Percentiles rank a stretch among this genome's conserved stretches.
Evolutionary conservation across 2,113 vertebrate species (phyloP).

Genomic region (Carlito syrichta): DNA sequence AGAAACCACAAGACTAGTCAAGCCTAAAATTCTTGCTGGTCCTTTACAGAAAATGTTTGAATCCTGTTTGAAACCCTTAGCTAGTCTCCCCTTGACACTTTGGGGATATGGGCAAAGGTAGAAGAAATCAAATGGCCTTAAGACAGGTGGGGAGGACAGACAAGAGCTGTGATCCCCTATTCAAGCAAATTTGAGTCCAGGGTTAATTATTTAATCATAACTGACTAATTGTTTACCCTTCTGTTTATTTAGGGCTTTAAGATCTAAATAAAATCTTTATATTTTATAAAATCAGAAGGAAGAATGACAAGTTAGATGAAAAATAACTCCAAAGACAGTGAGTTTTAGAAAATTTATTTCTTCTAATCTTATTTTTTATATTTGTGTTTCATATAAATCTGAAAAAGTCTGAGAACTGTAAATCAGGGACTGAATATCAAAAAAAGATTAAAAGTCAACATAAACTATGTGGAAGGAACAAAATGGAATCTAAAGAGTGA

Average conservation of each 20-base stretch:
- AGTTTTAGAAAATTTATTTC: background rate
- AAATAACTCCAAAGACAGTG: background rate
- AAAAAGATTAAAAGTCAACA: conserved; percentile 18
- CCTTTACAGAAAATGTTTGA: background rate
- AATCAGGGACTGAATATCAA: background rate
- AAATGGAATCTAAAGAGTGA: background rate
- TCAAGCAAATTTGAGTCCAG: background rate
- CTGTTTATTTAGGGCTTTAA: background rate
- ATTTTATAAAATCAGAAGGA: background rate
- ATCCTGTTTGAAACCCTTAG: background rate
- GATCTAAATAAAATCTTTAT: background rate
- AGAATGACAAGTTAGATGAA: background rate
- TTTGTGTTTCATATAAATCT: conserved; percentile 17
- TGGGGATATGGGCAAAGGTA: background rate
- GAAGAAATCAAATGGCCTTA: background rate
- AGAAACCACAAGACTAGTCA: background rate
- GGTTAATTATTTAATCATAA: background rate
- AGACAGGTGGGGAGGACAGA: background rate
- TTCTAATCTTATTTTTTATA: background rate
- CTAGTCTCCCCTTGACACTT: background rate
- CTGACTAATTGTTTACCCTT: background rate
- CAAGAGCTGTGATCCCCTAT: background rate
- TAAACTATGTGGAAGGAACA: conserved; percentile 6
- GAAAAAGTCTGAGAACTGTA: background rate
- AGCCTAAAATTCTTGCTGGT: background rate